phyloP scores from a whole-genome alignment of 2,888 invertebrate species.

The Lasioglossum pauxillum region DNA sequence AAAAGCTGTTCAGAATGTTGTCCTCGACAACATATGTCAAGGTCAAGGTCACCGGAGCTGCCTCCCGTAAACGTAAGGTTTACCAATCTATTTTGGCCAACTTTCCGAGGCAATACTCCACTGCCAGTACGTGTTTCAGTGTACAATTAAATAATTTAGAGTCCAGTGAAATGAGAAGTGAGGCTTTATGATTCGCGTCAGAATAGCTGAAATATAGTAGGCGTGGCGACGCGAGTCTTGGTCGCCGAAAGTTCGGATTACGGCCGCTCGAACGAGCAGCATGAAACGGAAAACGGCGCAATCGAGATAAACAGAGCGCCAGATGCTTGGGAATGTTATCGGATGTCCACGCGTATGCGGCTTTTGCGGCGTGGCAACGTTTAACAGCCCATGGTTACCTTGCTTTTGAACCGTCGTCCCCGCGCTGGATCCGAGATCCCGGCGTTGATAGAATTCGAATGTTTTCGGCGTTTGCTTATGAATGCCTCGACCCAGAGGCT shows the following conservation, averaged over 20 bases:
- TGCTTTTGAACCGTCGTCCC: conserved; percentile 3
- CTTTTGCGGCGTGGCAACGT: conserved; percentile 11
- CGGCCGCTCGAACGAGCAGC: conserved; percentile 23
- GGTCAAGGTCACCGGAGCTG: too few relatives aligned
- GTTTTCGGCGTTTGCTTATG: not conserved
- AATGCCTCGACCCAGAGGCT: too few relatives aligned
- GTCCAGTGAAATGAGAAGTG: not conserved
- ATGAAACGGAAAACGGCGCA: conserved; percentile 24
- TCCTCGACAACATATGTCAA: too few relatives aligned
- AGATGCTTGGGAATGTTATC: conserved; percentile 36
- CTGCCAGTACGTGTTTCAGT: not conserved
- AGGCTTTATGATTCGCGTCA: not conserved
- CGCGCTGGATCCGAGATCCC: not conserved
- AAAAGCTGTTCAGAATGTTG: too few relatives aligned
- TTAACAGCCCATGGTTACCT: conserved; percentile 16
- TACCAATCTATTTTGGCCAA: too few relatives aligned
- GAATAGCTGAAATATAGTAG: not conserved
- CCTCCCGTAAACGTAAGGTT: too few relatives aligned
- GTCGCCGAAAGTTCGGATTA: conserved; percentile 31
- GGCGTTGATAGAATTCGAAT: conserved; percentile 3
- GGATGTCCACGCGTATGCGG: conserved; percentile 24
- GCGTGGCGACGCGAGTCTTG: conserved; percentile 13
- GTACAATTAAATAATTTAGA: not conserved
- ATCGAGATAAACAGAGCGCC: conserved; percentile 40
- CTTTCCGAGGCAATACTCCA: too few relatives aligned